phyloP scores from a whole-genome alignment of 2,797 vertebrate genomes.

The Megalops cyprinoides region DNA sequence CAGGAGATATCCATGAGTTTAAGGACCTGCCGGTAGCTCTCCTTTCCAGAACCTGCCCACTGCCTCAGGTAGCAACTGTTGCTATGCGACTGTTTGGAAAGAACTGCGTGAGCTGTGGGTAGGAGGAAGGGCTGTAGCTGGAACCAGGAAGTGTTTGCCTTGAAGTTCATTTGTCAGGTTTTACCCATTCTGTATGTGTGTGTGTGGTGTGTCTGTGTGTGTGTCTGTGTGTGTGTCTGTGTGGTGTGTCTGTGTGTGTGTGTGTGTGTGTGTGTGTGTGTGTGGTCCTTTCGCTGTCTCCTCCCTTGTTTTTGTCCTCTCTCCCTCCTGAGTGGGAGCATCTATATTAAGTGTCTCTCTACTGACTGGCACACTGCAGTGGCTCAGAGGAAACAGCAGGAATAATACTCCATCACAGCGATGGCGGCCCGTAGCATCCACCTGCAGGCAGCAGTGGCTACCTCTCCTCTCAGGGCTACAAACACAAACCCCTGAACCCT shows the following conservation, averaged over 20 bases:
- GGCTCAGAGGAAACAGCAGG: not conserved
- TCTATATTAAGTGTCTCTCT: slow-evolving; percentile 4
- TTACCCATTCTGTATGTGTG: no score
- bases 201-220: not conserved
- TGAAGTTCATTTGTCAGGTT: not conserved
- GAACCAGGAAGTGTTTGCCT: not conserved
- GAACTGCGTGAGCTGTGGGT: not conserved
- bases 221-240: not conserved
- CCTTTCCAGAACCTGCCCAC: slow-evolving; percentile 36
- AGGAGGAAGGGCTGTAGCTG: not conserved
- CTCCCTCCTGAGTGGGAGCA: slow-evolving; percentile 5
- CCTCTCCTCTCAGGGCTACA: no score
- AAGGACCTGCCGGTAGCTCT: slow-evolving; percentile 16
- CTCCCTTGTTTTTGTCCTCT: slow-evolving; percentile 26
- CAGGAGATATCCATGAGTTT: not conserved
- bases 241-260: not conserved
- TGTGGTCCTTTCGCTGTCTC: not conserved
- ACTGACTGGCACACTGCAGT: not conserved
- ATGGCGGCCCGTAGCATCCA: no score
- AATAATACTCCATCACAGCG: no score
- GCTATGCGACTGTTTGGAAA: slow-evolving; percentile 26
- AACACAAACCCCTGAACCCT: no score
- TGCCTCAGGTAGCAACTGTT: slow-evolving; percentile 56
- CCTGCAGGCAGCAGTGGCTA: no score
- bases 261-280: not conserved